Evolutionary conservation across 2,797 vertebrate species (phyloP).

Genomic region (Malurus leucopterus): DNA sequence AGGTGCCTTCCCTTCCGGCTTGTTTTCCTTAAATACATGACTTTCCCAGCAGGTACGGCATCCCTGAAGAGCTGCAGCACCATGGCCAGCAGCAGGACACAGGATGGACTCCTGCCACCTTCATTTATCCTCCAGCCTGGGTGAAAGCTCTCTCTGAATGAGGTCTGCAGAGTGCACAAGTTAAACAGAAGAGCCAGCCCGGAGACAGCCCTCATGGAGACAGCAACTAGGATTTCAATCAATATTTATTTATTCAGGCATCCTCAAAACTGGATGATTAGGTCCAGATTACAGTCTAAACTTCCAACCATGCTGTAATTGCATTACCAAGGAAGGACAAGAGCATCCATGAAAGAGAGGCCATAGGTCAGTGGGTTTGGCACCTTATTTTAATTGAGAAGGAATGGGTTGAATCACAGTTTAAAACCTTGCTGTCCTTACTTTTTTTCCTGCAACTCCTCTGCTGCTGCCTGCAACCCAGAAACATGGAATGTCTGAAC

Average conservation of each 20-base stretch:
- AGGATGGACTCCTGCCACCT: not conserved
- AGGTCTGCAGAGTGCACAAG: not conserved
- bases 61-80: not conserved
- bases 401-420: not conserved
- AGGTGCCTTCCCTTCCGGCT: not conserved
- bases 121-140: not conserved
- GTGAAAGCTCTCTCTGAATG: not conserved
- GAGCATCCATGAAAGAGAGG: not conserved
- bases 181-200: not conserved
- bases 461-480: not conserved
- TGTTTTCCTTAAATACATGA: not conserved
- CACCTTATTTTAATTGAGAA: not conserved
- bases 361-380: not conserved
- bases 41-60: not conserved
- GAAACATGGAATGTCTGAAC: rapidly evolving
- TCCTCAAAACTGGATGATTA: not conserved
- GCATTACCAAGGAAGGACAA: not conserved
- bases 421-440: not conserved
- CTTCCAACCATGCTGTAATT: not conserved
- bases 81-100: not conserved
- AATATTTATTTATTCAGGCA: not conserved
- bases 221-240: not conserved
- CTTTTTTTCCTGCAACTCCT: not conserved
- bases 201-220: rapidly evolving
- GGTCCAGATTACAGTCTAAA: not conserved